These are phyloP conservation scores for Erebia ligea DNA, from an alignment of 2,888 invertebrate species.

Conservation along the genomic window DNA sequence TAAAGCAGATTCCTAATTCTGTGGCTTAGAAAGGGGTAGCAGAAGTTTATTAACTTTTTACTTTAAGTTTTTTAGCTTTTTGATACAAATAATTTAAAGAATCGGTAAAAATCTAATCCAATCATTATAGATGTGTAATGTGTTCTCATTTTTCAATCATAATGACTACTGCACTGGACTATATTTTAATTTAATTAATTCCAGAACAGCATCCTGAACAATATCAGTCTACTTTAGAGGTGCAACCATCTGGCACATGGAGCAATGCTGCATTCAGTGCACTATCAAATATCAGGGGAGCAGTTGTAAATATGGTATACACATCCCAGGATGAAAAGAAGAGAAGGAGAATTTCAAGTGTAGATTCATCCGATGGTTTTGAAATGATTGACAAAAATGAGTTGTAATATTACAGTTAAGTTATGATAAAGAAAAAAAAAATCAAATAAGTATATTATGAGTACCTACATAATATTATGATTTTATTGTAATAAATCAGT, in stretches of 20 bases:
- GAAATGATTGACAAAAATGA: conserved; percentile 77
- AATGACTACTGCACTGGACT: too few relatives aligned
- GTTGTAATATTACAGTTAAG: conserved; percentile 51
- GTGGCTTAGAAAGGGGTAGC: too few relatives aligned
- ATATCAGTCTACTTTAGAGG: conserved; percentile 63
- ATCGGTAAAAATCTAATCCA: too few relatives aligned
- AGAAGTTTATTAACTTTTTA: too few relatives aligned
- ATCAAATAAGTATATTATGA: too few relatives aligned
- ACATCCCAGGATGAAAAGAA: conserved; percentile 54
- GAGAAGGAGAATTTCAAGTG: conserved; percentile 65
- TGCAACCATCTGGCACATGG: conserved; percentile 63
- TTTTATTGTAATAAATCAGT: conserved; percentile 16
- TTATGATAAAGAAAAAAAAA: conserved; percentile 27
- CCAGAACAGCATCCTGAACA: conserved; percentile 63
- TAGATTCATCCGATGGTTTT: conserved; percentile 77
- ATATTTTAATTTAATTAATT: conserved; percentile 42
- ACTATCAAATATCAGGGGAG: conserved; percentile 66
- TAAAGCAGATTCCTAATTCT: too few relatives aligned
- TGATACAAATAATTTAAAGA: too few relatives aligned
- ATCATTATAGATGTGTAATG: too few relatives aligned
- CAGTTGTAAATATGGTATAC: conserved; percentile 66
- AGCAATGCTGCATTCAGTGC: conserved; percentile 67
- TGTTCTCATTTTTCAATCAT: too few relatives aligned
- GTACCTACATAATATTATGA: not conserved
- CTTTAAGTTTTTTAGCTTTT: too few relatives aligned